Base-by-base conservation (phyloP, 2,113 vertebrate genomes). In the Pluvianellus socialis region DNA sequence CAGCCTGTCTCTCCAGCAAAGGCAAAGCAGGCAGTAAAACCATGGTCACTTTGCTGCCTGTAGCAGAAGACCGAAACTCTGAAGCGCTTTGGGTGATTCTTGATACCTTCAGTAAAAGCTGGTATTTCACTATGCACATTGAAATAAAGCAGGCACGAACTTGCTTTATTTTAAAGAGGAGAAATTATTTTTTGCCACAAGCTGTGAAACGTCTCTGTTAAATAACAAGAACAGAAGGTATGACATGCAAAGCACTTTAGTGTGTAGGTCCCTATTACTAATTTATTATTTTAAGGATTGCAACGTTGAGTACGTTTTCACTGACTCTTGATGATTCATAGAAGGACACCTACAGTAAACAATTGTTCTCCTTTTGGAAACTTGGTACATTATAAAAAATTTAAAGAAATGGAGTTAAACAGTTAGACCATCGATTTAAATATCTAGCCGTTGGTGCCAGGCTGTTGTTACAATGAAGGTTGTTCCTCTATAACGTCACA, bases 181-280 rank as follows among this genome's bases (percentile, higher is more conserved):
- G 6, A 84, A 66, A n/a, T 35, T 68, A 11, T 38, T 66, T 79
- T 94, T 79, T 80, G 22, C 45, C 50, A 79, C n/a, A 53, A 70
- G 47, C 26, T 59, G 35, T 74, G 47, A 85, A 92, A 83, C 24
- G 14, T 73, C 40, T 52, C 21, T 84, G 42, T 70, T 88, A 87
- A 95, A 86, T 84, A 79, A 86, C 28, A 95, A 74, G 59, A 86
- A 80, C 12, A 87, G 79, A 89, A 92, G 33, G 20, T 71, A 58
- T 16, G 35, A 28, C 35, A 52, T 23, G 24, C 53, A 62, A 70
- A 79, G 16, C 32, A 40, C 33, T 86, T 68, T 19, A 52, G 19
- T 28, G 30, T 75, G 27, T 79, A 91, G 55, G 9, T 75, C 30
- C 27, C 28, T 63, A 45, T 67, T 91, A 67, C 45, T 65, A 63